Evolutionary conservation across 2,888 invertebrate species (phyloP), one percentile per base, ranked within the genome.

Genomic region (Drosophila pseudotakahashii): DNA sequence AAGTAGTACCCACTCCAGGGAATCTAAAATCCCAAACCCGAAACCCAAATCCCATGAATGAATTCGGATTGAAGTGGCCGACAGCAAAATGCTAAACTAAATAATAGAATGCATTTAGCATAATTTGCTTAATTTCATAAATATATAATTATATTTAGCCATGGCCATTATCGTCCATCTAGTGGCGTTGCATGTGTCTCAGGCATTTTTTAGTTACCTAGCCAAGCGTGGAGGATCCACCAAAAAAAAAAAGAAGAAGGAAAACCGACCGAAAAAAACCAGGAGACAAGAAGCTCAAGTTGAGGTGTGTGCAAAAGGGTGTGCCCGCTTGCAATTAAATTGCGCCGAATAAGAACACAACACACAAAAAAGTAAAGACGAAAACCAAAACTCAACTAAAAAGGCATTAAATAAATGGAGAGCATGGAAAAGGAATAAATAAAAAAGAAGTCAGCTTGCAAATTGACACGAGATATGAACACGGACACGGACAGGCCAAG

Each of bases 381-480:
- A 78, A 58, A 71, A 52, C 69, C 70, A 64, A 67, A 67, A 72
- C 48, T 59, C 69, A 75, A 74, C 73, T 57, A 77, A 77, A 73
- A 82, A 77, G 60, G 69, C 84, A 81, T 78, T 81, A 83, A 83
- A 83, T 78, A 77, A 81, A 81, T 83, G 78, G 54, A 51, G 69
- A 71, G 73, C 68, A 71, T 53, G 55, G 48, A 57, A 69, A 59
- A 66, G 47, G 64, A 50, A 45, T 61, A 51, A 54, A 45, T 16
- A 59, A 72, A 74, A 77, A 70, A 78, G 67, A 71, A 81, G 66
- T 78, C 80, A 78, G 80, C 76, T 81, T 82, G 83, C 80, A 83
- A 83, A 86, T 83, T 83, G 83, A 83, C 86, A 83, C 86, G 83
- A 83, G 86, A 86, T 84, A 86, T 78, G 77, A 79, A 71, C 82